phyloP scores from a whole-genome alignment of 2,888 invertebrate genomes.

The Troides oblongomaculatus region DNA sequence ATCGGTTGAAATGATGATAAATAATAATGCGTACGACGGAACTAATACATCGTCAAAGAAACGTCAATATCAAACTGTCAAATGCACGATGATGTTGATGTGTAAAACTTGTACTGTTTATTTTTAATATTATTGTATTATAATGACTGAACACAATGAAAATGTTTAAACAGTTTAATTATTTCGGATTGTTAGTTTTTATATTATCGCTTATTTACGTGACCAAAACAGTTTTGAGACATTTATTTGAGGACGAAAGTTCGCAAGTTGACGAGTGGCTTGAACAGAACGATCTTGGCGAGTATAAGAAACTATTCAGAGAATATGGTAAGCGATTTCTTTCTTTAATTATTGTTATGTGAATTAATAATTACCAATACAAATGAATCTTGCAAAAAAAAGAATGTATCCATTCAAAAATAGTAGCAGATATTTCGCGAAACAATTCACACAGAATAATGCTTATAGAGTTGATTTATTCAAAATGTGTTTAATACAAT shows the following conservation, averaged over 20 bases:
- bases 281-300: constrained; percentile 84
- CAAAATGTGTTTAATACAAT: no score
- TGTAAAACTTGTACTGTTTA: constrained; percentile 29
- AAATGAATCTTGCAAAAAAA: no score
- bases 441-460: no score
- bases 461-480: no score
- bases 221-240: constrained; percentile 58
- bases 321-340: constrained; percentile 83
- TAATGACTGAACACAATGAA: constrained; percentile 55
- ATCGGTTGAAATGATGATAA: neutral
- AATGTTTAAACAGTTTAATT: constrained; percentile 64
- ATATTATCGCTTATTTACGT: constrained; percentile 62
- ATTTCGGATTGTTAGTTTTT: constrained; percentile 56
- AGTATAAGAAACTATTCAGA: constrained; percentile 84
- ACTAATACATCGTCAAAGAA: neutral
- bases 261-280: constrained; percentile 87
- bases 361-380: no score
- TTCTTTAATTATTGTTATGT: neutral
- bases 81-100: constrained; percentile 32
- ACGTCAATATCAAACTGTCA: constrained; percentile 21
- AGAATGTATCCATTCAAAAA: no score
- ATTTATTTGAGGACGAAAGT: constrained; percentile 75
- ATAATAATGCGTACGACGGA: constrained; percentile 6
- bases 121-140: constrained; percentile 39
- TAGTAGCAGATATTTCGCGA: no score